Percentiles rank a stretch among this genome's conserved stretches.
Conservation (phyloP, 2,888 invertebrate species). For the Tachystola acroxantha region DNA sequence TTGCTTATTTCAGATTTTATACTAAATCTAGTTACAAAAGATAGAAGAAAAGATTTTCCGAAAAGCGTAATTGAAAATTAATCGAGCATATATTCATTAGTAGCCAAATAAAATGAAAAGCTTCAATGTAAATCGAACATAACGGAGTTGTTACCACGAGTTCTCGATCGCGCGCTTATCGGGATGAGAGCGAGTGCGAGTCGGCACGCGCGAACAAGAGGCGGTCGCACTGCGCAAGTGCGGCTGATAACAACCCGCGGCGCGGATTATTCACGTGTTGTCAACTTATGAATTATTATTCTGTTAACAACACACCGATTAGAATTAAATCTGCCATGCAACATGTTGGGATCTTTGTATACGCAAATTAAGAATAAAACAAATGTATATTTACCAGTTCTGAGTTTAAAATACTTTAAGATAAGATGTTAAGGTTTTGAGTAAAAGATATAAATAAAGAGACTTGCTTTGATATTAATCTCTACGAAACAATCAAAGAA, state of each 20-base stretch:
- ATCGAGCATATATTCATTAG: too few relatives aligned
- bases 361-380: too few relatives aligned
- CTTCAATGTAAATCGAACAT: conserved; percentile 42
- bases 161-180: conserved; percentile 18
- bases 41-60: too few relatives aligned
- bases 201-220: conserved; percentile 59
- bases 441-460: too few relatives aligned
- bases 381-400: too few relatives aligned
- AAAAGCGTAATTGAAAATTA: too few relatives aligned
- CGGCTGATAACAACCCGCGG: conserved; percentile 58
- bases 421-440: too few relatives aligned
- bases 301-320: conserved; percentile 51
- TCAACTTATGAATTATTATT: conserved; percentile 69
- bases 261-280: conserved; percentile 69
- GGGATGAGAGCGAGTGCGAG: conserved; percentile 34
- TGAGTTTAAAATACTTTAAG: too few relatives aligned
- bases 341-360: conserved; percentile 23
- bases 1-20: too few relatives aligned
- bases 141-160: conserved; percentile 19
- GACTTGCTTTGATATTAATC: too few relatives aligned
- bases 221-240: conserved; percentile 61
- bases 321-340: conserved; percentile 42
- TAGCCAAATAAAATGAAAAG: conserved; percentile 11
- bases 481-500: too few relatives aligned
- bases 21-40: too few relatives aligned